Percentiles rank a stretch among this genome's conserved stretches.
Conservation (phyloP, 2,113 vertebrate species). For the Zosterops hypoxanthus region DNA sequence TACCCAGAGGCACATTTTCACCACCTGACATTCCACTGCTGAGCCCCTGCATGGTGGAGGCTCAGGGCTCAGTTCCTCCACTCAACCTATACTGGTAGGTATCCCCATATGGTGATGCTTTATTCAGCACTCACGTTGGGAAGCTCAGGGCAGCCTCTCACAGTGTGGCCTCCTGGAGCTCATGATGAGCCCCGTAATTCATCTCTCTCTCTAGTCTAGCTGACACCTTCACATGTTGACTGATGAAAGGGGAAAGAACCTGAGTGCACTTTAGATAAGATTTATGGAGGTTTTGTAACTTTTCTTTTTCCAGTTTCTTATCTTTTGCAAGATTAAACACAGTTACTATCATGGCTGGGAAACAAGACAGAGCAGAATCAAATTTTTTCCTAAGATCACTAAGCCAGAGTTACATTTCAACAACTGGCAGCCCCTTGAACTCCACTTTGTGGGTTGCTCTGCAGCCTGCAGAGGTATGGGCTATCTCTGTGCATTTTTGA, state of each 20-base stretch:
- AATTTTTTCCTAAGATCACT: neutral
- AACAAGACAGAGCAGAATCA: slow-evolving; percentile 37
- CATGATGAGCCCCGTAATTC: neutral
- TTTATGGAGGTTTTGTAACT: neutral
- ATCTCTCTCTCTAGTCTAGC: neutral
- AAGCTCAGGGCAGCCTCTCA: neutral
- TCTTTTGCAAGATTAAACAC: slow-evolving; percentile 51
- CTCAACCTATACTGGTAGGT: rapidly evolving
- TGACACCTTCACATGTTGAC: neutral
- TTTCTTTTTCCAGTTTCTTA: slow-evolving; percentile 2
- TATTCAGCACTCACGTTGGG: rapidly evolving
- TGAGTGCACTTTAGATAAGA: slow-evolving; percentile 24
- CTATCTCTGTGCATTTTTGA: slow-evolving; percentile 27
- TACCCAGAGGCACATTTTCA: neutral
- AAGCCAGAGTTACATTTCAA: slow-evolving; percentile 34
- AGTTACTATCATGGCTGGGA: neutral
- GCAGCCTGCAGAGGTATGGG: neutral
- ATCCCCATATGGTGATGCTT: neutral
- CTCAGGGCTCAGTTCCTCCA: neutral
- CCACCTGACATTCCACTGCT: neutral
- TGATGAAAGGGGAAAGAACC: slow-evolving; percentile 11
- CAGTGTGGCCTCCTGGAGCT: neutral
- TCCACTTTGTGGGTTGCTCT: neutral
- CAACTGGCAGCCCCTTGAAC: slow-evolving; percentile 25
- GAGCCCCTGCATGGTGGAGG: neutral